These are phyloP conservation scores for Odocoileus hemionus DNA, from an alignment of 2,113 vertebrate species.

Conservation along the genomic window DNA sequence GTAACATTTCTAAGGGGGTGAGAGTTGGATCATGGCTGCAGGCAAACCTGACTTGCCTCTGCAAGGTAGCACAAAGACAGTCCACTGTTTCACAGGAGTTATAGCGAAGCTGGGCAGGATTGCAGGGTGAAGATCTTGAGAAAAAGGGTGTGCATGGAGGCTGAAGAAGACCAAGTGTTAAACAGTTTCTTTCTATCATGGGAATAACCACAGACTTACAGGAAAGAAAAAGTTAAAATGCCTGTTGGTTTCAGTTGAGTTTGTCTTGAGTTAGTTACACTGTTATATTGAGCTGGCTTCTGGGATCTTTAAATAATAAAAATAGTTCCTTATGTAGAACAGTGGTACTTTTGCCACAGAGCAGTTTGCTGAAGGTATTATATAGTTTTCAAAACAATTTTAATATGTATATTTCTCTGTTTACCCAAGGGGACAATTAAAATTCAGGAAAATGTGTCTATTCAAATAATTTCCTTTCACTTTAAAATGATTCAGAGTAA, in stretches of 20 bases:
- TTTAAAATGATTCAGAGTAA: conserved; percentile 21
- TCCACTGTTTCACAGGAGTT: background rate
- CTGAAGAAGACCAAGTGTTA: background rate
- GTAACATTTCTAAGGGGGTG: background rate
- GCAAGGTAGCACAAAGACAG: background rate
- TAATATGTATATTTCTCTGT: background rate
- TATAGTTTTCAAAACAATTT: conserved; percentile 16
- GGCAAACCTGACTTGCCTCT: background rate
- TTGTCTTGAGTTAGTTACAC: background rate
- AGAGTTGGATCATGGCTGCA: background rate
- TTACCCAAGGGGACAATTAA: background rate
- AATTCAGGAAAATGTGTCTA: conserved; percentile 30
- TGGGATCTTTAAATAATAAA: background rate
- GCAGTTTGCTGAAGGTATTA: background rate
- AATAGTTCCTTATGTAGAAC: background rate
- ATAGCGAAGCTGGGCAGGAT: background rate
- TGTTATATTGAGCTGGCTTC: background rate
- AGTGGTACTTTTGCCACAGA: conserved; percentile 21
- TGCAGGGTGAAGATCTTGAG: background rate
- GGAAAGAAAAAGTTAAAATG: background rate
- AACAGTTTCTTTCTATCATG: background rate
- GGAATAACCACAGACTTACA: background rate
- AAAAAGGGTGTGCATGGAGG: background rate
- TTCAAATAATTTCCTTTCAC: conserved; percentile 33
- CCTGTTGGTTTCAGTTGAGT: background rate